Evolutionary conservation across 92 coral and sea anemone genomes (phyloP).

Genomic region (Zoanthus solanderi): DNA sequence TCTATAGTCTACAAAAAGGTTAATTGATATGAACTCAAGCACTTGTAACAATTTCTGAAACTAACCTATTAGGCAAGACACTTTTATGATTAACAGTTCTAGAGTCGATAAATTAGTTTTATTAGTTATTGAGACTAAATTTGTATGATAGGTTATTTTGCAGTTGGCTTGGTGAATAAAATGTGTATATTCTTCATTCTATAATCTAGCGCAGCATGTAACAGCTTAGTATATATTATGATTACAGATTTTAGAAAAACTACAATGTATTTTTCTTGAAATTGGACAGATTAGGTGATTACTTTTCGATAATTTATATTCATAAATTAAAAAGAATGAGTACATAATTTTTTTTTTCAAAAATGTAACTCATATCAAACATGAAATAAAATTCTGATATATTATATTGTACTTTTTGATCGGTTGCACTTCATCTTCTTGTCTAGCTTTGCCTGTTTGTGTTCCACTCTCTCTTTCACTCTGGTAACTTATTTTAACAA

Average conservation of each 20-base stretch:
- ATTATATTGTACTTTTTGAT: background rate
- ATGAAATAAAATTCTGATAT: slow-evolving; percentile 17
- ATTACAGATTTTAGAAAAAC: slow-evolving; percentile 24
- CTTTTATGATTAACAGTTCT: too few relatives aligned
- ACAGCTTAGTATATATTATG: background rate
- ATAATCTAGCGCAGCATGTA: background rate
- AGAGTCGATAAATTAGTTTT: too few relatives aligned
- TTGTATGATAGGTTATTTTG: too few relatives aligned
- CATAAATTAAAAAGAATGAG: slow-evolving; percentile 15
- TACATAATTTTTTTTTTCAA: background rate
- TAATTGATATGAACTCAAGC: too few relatives aligned
- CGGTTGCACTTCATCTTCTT: too few relatives aligned
- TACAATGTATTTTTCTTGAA: background rate
- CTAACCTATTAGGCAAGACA: too few relatives aligned
- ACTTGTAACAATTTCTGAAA: too few relatives aligned
- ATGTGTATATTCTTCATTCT: background rate
- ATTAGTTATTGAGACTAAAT: too few relatives aligned
- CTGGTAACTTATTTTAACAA: too few relatives aligned
- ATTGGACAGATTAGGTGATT: slow-evolving; percentile 23
- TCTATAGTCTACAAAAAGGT: too few relatives aligned
- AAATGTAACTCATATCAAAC: background rate
- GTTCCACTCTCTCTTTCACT: background rate
- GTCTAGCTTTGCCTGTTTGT: too few relatives aligned
- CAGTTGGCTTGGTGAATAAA: background rate
- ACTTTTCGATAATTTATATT: slow-evolving; percentile 6